Evolutionary conservation across 2,888 invertebrate genomes (phyloP), one percentile per base, ranked within the genome.

Genomic region (Hyposoter didymator): DNA sequence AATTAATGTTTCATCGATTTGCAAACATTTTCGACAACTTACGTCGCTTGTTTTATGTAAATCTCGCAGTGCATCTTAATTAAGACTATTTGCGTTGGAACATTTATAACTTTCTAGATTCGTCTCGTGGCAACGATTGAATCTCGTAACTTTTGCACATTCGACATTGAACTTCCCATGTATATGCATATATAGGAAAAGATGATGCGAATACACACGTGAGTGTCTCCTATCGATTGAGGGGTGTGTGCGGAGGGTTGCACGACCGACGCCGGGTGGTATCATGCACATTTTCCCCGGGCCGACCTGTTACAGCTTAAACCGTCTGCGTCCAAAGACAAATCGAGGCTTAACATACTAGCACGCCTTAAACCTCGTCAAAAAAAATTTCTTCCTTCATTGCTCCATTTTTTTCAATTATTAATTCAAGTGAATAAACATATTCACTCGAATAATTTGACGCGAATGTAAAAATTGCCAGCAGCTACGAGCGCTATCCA

Each of bases 241-340:
- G n/a, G 43, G 59, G 10, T 12, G 19, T 59, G 32, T 12, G 52
- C 66, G 39, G 59, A 59, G 75, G 84, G 76, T 62, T 78, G 47
- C 10, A 78, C 76, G 69, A 72, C 67, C 84, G 81, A 67, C 84
- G 82, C 73, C 84, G 81, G 76, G n/a, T 70, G 69, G 78, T 59
- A 74, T 55, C 82, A 45, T 47, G 74, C 78, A 78, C 78, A 78
- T 45, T 72, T 62, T 49, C 52, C 74, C 45, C 22, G 59, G 28
- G 39, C 74, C 69, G 84, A 84, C 78, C 74, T 78, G 84, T 85
- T 75, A 85, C 78, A 43, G 59, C 43, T 75, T 70, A 66, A 66
- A 64, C 28, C 45, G 82, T 75, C 82, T 70, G 74, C 28, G 28
- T 32, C 32, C 47, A 55, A 10, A 81, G 55, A 67, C 32, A 14